phyloP scores from a whole-genome alignment of 2,113 vertebrate genomes.

The Oenanthe melanoleuca region DNA sequence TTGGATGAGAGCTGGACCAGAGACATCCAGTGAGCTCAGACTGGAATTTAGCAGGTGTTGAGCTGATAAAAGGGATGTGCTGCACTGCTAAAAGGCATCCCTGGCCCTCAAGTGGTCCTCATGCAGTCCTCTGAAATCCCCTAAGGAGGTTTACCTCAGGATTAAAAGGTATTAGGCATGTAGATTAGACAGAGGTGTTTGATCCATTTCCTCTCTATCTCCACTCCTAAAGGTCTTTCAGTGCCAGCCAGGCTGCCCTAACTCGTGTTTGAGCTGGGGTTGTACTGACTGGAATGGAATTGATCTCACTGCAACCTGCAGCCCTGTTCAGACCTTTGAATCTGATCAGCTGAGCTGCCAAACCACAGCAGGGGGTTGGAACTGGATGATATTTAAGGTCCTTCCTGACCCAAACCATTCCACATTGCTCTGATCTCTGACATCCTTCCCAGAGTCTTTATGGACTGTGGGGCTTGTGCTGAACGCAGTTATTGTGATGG shows the following conservation, averaged over 20 bases:
- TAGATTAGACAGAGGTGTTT: not conserved
- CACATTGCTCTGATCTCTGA: not conserved
- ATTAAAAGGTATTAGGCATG: not conserved
- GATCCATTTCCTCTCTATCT: not conserved
- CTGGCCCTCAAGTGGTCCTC: not conserved
- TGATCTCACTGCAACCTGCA: not conserved
- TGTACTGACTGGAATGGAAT: not conserved
- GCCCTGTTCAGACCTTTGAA: not conserved
- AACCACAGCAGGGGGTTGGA: not conserved
- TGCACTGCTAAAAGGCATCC: not conserved
- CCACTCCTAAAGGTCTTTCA: not conserved
- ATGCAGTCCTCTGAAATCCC: not conserved
- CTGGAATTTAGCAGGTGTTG: not conserved
- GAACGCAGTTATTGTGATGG: rapidly evolving
- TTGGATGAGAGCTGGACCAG: not conserved
- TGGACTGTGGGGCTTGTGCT: not conserved
- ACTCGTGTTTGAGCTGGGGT: rapidly evolving
- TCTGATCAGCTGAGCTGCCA: not conserved
- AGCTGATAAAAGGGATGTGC: not conserved
- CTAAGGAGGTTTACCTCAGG: not conserved
- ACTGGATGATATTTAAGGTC: not conserved
- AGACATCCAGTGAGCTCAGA: not conserved
- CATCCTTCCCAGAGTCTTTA: not conserved
- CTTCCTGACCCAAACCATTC: not conserved
- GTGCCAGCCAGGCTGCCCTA: not conserved